A percentile compares a stretch with the other conserved stretches of the same genome.
Evolutionary conservation across 1,140 invertebrate genomes (phyloP).

Genomic region (Pogonognathellus flavescens): DNA sequence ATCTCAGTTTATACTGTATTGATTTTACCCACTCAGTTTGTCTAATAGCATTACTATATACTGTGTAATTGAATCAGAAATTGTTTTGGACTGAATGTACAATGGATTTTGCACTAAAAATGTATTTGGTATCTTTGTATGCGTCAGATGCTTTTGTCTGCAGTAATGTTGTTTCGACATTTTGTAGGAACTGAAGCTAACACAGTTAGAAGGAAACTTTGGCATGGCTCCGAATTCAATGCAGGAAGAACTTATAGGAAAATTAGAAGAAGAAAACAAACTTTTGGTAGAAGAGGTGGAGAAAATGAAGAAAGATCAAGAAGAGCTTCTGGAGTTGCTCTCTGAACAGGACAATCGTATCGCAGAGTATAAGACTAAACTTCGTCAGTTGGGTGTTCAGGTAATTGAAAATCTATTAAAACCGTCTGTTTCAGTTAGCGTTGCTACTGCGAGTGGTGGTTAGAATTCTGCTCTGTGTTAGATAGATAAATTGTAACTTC

Average conservation of each 20-base stretch:
- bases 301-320: conserved; percentile 85
- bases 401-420: conserved; percentile 33
- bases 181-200: conserved; percentile 52
- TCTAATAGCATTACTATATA: too few species aligned
- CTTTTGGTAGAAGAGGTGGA: conserved; percentile 75
- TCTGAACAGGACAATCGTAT: conserved; percentile 74
- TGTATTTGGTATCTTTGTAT: too few species aligned
- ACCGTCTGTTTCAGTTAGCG: too few species aligned
- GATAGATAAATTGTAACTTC: too few species aligned
- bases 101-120: too few species aligned
- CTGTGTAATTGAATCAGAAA: too few species aligned
- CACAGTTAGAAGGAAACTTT: conserved; percentile 33
- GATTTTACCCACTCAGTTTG: too few species aligned
- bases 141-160: too few species aligned
- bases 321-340: conserved; percentile 87
- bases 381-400: conserved; percentile 55
- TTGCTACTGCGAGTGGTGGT: too few species aligned
- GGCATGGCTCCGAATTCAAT: conserved; percentile 68
- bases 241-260: conserved; percentile 68
- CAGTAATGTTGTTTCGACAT: conserved; percentile 2
- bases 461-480: too few species aligned
- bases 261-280: conserved; percentile 68
- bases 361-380: conserved; percentile 18
- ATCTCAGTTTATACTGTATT: too few species aligned
- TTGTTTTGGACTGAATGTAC: too few species aligned